Conservation (phyloP, 2,113 vertebrate species). For the Gambusia affinis region DNA sequence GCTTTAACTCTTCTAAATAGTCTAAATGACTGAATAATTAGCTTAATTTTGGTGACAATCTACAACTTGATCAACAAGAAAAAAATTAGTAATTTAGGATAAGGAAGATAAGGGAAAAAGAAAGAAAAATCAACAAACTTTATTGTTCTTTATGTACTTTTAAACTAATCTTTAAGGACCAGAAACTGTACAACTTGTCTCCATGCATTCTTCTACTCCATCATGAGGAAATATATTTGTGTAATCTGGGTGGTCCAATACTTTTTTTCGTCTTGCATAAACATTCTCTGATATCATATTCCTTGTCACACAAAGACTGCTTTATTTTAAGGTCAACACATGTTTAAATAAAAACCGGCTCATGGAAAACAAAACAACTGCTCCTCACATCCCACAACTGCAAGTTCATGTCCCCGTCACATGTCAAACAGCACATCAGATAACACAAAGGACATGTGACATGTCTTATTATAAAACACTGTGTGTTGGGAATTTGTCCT, state of each 20-base stretch:
- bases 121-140: no score
- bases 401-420: slow-evolving; percentile 13
- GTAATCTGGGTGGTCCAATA: neutral
- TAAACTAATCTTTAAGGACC: neutral
- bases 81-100: no score
- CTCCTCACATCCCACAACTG: neutral
- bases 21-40: no score
- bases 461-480: neutral
- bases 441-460: slow-evolving; percentile 22
- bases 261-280: slow-evolving; percentile 21
- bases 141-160: neutral
- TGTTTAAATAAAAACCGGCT: neutral
- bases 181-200: neutral
- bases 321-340: slow-evolving; percentile 15
- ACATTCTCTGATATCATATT: slow-evolving; percentile 26
- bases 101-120: no score
- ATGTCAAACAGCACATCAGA: slow-evolving; percentile 19
- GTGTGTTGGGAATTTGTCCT: slow-evolving; percentile 19
- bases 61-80: no score
- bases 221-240: neutral
- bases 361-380: slow-evolving; percentile 19
- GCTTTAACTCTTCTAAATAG: no score
- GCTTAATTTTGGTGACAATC: no score
- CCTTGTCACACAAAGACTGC: slow-evolving; percentile 5
- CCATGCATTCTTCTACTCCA: neutral